Conservation (phyloP, 2,797 vertebrate genomes). For the Philypnodon macrostomus region DNA sequence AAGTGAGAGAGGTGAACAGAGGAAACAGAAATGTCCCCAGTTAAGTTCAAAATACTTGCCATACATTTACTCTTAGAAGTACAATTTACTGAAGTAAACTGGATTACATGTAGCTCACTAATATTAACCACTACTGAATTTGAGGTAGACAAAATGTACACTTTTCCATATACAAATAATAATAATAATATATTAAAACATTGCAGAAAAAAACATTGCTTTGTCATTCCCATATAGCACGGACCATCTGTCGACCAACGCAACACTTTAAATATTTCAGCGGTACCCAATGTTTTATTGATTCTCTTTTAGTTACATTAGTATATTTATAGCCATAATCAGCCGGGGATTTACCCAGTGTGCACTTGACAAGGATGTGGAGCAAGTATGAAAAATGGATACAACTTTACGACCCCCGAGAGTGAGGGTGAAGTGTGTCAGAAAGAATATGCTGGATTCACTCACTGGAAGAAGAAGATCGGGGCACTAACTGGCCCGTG, state of each 20-base stretch:
- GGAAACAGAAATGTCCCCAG: too few relatives aligned
- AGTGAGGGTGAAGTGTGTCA: constrained; percentile 57
- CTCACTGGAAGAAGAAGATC: constrained; percentile 36
- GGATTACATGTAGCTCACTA: too few relatives aligned
- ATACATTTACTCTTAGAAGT: too few relatives aligned
- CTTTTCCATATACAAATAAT: too few relatives aligned
- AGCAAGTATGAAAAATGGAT: constrained; percentile 76
- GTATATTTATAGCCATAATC: constrained; percentile 74
- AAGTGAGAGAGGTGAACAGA: too few relatives aligned
- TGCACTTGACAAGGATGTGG: constrained; percentile 57
- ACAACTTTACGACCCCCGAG: constrained; percentile 58
- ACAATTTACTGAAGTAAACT: background rate
- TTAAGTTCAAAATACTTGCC: too few relatives aligned
- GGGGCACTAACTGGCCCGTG: constrained; percentile 62
- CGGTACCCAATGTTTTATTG: constrained; percentile 72
- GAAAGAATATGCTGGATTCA: constrained; percentile 58
- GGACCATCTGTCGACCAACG: constrained; percentile 36
- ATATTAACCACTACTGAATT: too few relatives aligned
- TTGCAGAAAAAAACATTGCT: constrained; percentile 32
- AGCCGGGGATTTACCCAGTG: constrained; percentile 55
- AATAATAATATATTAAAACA: too few relatives aligned
- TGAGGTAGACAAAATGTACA: too few relatives aligned
- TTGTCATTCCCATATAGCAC: constrained; percentile 60
- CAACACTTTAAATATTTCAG: constrained; percentile 68
- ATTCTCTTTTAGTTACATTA: constrained; percentile 69